Evolutionary conservation across 2,797 vertebrate species (phyloP), one percentile per base, ranked within the genome.

Genomic region (Neostethus bicornis): DNA sequence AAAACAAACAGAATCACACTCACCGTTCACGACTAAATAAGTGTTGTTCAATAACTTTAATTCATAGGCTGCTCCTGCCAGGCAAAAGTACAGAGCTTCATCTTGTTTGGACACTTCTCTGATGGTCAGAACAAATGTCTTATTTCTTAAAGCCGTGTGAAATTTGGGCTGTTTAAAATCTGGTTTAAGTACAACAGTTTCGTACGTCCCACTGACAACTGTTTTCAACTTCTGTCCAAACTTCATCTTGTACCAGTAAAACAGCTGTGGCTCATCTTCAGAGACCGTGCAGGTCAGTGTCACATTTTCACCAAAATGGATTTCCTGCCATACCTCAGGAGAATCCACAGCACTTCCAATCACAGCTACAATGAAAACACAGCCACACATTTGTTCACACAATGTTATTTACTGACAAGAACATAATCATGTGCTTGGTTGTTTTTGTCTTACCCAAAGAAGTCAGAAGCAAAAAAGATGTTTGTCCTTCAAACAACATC

Each of bases 11-110:
- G 62, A 43, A 51, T 25, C 0, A 24, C 46, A 14, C 41, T 72
- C 75, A 82, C 80, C 76, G 4, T 74, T 79, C 4, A 85, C 69
- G 43, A 13, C 5, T 21, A 85, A 4, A 19, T 62, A 3, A 0
- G 48, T 75, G 45, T 17, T 16, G 0, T 48, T 5, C 1, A 39
- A 0, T 1, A 70, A 45, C 0, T 0, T 1, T 48, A 73, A 42
- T 0, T 0, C 0, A 7, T 61, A 79, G 8, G 20, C 23, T 0
- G 60, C 1, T 44, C 73, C 78, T 39, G 10, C 13, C 25, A 71
- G 77, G 50, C 83, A 85, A 16, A 71, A 42, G 41, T 85, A 81
- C 6, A 53, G 67, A 9, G 51, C 80, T 65, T 85, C 75, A 51
- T 85, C 83, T 2, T 79, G 71, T 63, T 77, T 69, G 19, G 10